Base-by-base conservation (phyloP, 2,797 vertebrate species). In the Hafferia zeledoni region DNA sequence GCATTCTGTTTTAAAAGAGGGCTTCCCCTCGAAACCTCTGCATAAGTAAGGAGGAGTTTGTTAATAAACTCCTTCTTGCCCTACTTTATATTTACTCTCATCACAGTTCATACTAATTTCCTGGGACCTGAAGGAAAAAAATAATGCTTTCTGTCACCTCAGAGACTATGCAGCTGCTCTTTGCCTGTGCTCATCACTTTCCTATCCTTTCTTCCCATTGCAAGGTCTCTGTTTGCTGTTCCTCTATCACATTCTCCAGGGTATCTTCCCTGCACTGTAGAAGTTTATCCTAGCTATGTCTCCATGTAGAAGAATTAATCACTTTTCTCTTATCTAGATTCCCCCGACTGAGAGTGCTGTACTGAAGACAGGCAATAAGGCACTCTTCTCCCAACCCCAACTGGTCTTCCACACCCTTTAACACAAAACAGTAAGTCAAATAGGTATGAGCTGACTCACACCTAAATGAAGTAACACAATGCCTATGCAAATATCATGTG, bases 291-390 rank as follows among this genome's bases (percentile, higher is more conserved):
- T 7, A 2, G 17, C 35, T 63, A 46, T 17, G 13, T 8, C 18
- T 12, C 7, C 3, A 2, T 16, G 9, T 6, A 46, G 25, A 88
- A 53, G 28, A 70, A 75, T 25, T 15, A 71, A 68, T 27, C 7
- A 10, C 9, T 63, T 30, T 67, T 74, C 27, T 53, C 4, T 46
- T 50, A 17, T 0, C 6, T 11, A 78, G 24, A 52, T 50, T 64
- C 24, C 4, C 7, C n/a, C 25, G 15, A 47, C 0, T 10, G 4
- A 43, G 25, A 83, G 9, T n/a, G 16, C 7, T 55, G 3, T 11
- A 30, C 20, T 67, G 22, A 78, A 75, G 25, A 52, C 1, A 87
- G 27, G 22, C 24, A 33, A 37, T 22, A 50, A 80, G 30, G 30
- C 2, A 17, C 12, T 39, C 22, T n/a, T 75, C 27, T 12, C 41